phyloP scores from a whole-genome alignment of 2,113 vertebrate genomes.

The Cephalopterus ornatus region DNA sequence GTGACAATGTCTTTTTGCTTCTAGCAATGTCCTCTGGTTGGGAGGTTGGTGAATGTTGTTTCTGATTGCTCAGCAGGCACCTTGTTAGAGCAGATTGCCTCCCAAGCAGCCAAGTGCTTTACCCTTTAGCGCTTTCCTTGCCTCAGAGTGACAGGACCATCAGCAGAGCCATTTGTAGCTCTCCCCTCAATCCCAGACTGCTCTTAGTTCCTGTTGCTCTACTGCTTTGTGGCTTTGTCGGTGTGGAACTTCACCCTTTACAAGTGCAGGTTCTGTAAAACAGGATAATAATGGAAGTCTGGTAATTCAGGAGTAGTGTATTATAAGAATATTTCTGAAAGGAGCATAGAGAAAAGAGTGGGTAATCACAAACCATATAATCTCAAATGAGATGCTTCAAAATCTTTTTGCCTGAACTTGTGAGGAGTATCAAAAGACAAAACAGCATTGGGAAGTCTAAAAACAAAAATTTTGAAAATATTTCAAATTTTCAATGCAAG shows the following conservation, averaged over 20 bases:
- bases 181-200: not conserved
- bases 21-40: not conserved
- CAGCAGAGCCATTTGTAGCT: not conserved
- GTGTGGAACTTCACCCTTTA: constrained; percentile 2
- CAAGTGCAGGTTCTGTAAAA: constrained; percentile 15
- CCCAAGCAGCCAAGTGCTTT: not conserved
- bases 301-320: not conserved
- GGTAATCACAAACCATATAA: not conserved
- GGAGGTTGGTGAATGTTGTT: constrained; percentile 26
- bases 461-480: not conserved
- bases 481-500: not conserved
- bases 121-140: not conserved
- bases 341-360: not conserved
- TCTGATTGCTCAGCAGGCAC: constrained; percentile 45
- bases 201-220: not conserved
- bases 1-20: not conserved
- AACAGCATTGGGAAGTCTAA: not conserved
- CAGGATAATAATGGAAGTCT: not conserved
- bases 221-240: constrained; percentile 43
- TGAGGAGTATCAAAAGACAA: not conserved
- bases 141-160: not conserved
- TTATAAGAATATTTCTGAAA: not conserved
- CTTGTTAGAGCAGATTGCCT: constrained; percentile 23
- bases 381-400: not conserved
- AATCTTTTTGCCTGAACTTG: not conserved